These are phyloP conservation scores for Drosophila prosaltans DNA, from an alignment of 1,140 invertebrate species.

Conservation along the genomic window DNA sequence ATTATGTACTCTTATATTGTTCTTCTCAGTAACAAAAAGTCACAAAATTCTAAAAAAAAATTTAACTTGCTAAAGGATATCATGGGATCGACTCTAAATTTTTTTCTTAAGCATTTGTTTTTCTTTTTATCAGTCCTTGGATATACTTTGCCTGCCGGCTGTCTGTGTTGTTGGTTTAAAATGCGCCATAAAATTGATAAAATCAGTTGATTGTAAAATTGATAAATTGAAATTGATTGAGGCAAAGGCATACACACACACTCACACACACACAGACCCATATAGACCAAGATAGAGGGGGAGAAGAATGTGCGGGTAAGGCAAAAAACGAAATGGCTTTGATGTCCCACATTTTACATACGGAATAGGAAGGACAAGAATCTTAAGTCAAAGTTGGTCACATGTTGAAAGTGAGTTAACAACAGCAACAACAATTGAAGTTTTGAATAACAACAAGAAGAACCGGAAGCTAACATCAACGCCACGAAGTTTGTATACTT, in stretches of 20 bases:
- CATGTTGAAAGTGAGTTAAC: neutral
- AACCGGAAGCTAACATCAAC: neutral
- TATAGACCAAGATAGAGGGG: conserved; percentile 9
- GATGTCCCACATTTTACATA: conserved; percentile 43
- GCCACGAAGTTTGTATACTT: neutral
- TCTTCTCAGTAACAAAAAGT: no score
- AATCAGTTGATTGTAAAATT: conserved; percentile 82
- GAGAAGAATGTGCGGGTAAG: conserved; percentile 28
- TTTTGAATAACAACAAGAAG: neutral
- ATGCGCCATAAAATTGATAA: conserved; percentile 81
- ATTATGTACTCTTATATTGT: no score
- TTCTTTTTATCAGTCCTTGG: conserved; percentile 4
- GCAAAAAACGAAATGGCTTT: conserved; percentile 53
- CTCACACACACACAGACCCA: conserved; percentile 15
- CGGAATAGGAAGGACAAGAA: conserved; percentile 23
- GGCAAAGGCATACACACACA: conserved; percentile 45
- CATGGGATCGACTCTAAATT: neutral
- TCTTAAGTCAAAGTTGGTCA: conserved; percentile 3
- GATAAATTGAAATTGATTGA: conserved; percentile 82
- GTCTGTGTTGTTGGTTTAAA: conserved; percentile 58
- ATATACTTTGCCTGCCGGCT: conserved; percentile 15
- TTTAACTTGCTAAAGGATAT: neutral
- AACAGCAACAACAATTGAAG: no score
- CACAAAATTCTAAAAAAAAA: neutral
- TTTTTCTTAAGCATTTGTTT: neutral